A percentile compares a stretch with the other conserved stretches of the same genome.
These are phyloP conservation scores for Hydropsyche tenuis DNA, from an alignment of 1,140 invertebrate species.

Conservation along the genomic window DNA sequence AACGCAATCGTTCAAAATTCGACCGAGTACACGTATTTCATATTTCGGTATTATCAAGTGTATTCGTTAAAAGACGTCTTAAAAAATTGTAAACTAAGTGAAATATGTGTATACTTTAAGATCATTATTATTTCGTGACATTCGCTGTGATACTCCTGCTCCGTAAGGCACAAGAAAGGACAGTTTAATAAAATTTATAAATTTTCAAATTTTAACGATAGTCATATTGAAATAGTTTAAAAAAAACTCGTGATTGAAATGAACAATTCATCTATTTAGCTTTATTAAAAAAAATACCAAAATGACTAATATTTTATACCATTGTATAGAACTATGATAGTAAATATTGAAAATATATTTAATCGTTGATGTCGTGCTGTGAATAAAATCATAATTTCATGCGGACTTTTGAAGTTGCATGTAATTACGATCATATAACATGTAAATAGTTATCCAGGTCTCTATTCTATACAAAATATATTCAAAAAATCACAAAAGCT, in stretches of 20 bases:
- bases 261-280: constrained; percentile 22
- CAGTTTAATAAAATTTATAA: constrained; percentile 29
- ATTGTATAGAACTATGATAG: constrained; percentile 15
- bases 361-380: constrained; percentile 29
- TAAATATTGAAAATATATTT: constrained; percentile 6
- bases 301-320: constrained; percentile 35
- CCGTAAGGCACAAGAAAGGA: constrained; percentile 36
- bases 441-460: constrained; percentile 10
- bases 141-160: constrained; percentile 36
- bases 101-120: constrained; percentile 5
- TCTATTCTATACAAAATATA: constrained; percentile 6
- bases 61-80: too few relatives aligned
- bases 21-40: neutral
- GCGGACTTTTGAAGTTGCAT: too few relatives aligned
- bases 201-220: constrained; percentile 14
- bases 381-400: neutral
- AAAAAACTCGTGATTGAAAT: constrained; percentile 13
- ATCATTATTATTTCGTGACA: neutral
- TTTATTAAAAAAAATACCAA: constrained; percentile 7
- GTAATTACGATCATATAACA: neutral
- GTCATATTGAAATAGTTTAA: neutral
- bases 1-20: neutral
- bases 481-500: constrained; percentile 18
- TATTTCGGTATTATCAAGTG: too few relatives aligned
- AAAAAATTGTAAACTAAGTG: too few relatives aligned